Base-by-base conservation (phyloP, 2,888 invertebrate species). In the Cheiracanthium punctorium region DNA sequence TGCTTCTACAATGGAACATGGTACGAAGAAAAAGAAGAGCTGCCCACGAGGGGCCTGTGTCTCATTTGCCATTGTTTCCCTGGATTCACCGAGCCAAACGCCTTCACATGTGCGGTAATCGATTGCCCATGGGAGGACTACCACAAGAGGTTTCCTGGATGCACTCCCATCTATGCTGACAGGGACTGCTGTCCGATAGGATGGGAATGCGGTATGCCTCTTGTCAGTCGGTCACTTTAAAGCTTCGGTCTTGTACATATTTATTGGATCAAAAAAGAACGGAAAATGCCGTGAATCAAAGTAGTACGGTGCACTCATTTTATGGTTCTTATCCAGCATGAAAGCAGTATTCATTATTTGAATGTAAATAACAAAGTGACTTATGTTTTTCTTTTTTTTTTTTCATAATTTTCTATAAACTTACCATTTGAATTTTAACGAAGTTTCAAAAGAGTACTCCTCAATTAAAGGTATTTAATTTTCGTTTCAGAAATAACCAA, bases 61-160 rank as follows among this genome's bases (percentile, higher is more conserved):
- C 79, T 79, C 20, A 67, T 87, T 29, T 87, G 82, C 37, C 82
- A 77, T 29, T 82, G 82, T 29, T 82, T 79, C 29, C 52, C 58
- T 0, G 87, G 87, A 12, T 87, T 87, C 37, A 77, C 64, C 12
- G 87, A 87, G 28, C 87, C 87, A 7, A 87, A 87, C 32, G 82
- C 87, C 29, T 82, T 82, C 79, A 79, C 77, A 1, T 87, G 87
- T 48, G 72, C 81, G 0, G 82, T 87, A 20, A 87, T 87, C 33
- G 87, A 87, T 69, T 87, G 87, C 41, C 87, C 87, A 10, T 87
- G 87, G 87, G 87, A 82, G 20, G 82, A 87, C 37, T 87, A 87
- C 33, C 82, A 82, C 65, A 73, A 43, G 67, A 58, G 79, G 17
- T 87, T 79, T 14, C 87, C 87, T 1, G 87, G 87, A 17, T 87